A percentile compares a stretch with the other conserved stretches of the same genome.
These are phyloP conservation scores for Theristicus caerulescens DNA, from an alignment of 2,113 vertebrate genomes.

Conservation along the genomic window DNA sequence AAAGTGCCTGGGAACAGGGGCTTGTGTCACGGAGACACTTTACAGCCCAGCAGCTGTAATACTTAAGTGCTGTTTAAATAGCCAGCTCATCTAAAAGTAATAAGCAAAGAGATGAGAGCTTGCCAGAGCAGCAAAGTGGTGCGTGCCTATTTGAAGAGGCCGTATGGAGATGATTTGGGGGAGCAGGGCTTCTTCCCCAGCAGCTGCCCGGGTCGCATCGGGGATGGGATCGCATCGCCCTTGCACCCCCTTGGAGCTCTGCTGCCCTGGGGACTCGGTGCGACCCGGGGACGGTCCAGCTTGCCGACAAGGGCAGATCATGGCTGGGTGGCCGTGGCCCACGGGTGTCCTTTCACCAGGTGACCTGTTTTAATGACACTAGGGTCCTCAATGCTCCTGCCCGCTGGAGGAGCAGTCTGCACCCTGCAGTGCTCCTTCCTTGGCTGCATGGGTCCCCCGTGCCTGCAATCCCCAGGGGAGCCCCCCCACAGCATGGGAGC, in stretches of 20 bases:
- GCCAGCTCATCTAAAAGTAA: not conserved
- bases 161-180: accelerated
- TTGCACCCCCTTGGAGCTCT: accelerated
- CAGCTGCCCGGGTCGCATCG: not conserved
- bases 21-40: not conserved
- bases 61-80: not conserved
- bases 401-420: not conserved
- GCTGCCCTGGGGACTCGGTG: not conserved
- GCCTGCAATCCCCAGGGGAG: not conserved
- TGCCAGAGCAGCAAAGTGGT: not conserved
- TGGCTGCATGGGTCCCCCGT: accelerated
- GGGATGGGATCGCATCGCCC: accelerated
- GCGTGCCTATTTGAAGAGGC: not conserved
- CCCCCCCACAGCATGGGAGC: not conserved
- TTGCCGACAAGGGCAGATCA: accelerated
- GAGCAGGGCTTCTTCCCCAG: not conserved
- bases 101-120: not conserved
- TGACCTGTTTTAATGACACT: not conserved
- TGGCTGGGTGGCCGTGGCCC: not conserved
- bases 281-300: accelerated
- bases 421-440: not conserved
- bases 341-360: not conserved
- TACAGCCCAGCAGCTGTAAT: not conserved
- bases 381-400: not conserved
- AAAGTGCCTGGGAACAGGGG: not conserved